Base-by-base conservation (phyloP, 2,113 vertebrate species). In the Donacobius atricapilla region DNA sequence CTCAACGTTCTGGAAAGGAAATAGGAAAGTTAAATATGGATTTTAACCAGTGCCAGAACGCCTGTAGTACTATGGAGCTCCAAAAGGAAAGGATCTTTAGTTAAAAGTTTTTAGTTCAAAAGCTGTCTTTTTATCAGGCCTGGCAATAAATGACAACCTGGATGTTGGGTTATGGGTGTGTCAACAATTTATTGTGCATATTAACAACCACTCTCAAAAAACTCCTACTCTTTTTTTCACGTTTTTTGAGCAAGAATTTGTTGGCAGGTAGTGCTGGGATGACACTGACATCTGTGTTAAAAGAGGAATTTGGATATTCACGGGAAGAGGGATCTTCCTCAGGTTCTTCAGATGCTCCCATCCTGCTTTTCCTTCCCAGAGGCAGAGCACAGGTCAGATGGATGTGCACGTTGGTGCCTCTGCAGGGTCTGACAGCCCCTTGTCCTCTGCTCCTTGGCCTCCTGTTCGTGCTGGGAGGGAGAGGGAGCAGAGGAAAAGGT, bases 401-500 rank as follows among this genome's bases (percentile, higher is more conserved):
- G 51, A 44, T 54, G 31, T 79, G 81, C 72, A 7, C 11, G 1
- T 21, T 45, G 56, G 37, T 72, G 63, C 47, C 65, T 30, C 61
- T 37, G 81, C 64, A 79, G 44, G 19, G 31, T 86, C 80, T 94
- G 85, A 51, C 77, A 89, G 87, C 90, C 83, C 51, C 33, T 31
- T 10, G 16, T 63, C 27, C 64, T 94, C 90, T 89, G 8, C 69
- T 89, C 79, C 96, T 81, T 72, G 37, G 53, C 85, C 95, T 84
- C 48, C 8, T 58, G 54, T 48, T 95, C 0, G 0, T 87, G 28
- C 70, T 82, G 72, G 28, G 76, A 83, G 44, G 60, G 61, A 81
- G 70, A 2, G 85, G 70, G 91, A 89, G 73, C 48, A 48, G 15
- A 96, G 96, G 80, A 73, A 22, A 82, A 94, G 86, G 70, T 95